These are phyloP conservation scores for Catostylus mosaicus DNA, from an alignment of 30 jellyfish, hydroid and myxozoan genomes.

Conservation along the genomic window DNA sequence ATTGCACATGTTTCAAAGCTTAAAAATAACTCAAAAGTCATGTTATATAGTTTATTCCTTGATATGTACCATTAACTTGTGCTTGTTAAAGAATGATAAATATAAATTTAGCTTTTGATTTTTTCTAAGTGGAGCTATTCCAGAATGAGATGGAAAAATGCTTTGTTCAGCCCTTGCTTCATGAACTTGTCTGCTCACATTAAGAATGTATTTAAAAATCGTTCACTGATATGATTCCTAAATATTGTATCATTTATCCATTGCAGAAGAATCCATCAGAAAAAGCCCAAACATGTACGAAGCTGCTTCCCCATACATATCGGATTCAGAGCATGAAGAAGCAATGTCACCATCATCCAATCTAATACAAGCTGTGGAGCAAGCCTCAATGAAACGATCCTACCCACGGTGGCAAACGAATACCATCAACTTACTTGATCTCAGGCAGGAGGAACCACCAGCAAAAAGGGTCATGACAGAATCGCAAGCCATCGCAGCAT, in stretches of 20 bases:
- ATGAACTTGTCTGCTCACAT: neutral
- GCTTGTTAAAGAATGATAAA: no score
- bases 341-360: constrained; percentile 2
- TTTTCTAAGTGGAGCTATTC: neutral
- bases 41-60: no score
- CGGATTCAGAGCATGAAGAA: constrained; percentile 2
- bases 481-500: constrained; percentile 23
- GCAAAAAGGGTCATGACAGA: constrained; percentile 12
- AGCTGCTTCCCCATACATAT: constrained; percentile 30
- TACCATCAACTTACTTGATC: neutral
- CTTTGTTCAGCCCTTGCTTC: neutral
- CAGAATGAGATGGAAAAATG: no score
- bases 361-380: constrained; percentile 16
- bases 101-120: neutral
- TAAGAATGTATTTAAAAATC: neutral
- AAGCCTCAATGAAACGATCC: constrained; percentile 26
- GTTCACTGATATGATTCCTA: neutral
- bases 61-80: no score
- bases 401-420: neutral
- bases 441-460: neutral
- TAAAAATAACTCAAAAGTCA: no score
- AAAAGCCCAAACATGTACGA: constrained; percentile 46
- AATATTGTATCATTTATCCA: neutral
- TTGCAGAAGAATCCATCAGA: constrained; percentile 2
- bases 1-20: no score